Conservation (phyloP, 2,113 vertebrate species). For the Ctenomys sociabilis region DNA sequence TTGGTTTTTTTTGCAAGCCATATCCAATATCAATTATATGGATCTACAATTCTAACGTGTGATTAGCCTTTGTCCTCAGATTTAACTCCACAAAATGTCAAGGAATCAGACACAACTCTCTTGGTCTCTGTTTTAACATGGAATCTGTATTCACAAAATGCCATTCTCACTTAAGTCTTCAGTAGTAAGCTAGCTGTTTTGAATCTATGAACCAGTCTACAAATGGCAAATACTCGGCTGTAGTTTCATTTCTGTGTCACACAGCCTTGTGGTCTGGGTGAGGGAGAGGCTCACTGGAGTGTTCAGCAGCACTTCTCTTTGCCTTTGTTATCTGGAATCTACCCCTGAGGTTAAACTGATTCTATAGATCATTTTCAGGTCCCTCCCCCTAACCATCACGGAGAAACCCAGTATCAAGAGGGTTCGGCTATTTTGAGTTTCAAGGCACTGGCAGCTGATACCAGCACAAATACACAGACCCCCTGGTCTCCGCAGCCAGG, state of each 20-base stretch:
- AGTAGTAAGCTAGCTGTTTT: not conserved
- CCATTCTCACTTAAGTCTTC: not conserved
- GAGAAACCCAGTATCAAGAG: not conserved
- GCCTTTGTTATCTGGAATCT: not conserved
- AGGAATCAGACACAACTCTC: not conserved
- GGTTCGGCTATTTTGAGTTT: not conserved
- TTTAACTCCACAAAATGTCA: not conserved
- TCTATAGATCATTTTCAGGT: not conserved
- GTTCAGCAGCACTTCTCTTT: not conserved
- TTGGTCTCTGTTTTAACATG: not conserved
- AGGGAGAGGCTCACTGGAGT: too few relatives aligned
- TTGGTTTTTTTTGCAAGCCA: not conserved
- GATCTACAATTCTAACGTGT: not conserved
- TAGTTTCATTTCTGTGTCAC: not conserved
- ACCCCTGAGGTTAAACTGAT: not conserved
- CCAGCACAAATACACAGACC: not conserved
- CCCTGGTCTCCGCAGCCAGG: not conserved
- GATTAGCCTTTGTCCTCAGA: not conserved
- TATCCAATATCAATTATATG: not conserved
- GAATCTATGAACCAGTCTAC: not conserved
- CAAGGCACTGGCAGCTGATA: not conserved
- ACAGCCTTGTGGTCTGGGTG: rapidly evolving
- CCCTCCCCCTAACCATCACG: not conserved
- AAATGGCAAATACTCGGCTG: not conserved
- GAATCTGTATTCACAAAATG: not conserved